A percentile compares a stretch with the other conserved stretches of the same genome.
These are phyloP conservation scores for Ariolimax columbianus DNA, from an alignment of 2,888 invertebrate species.

Conservation along the genomic window DNA sequence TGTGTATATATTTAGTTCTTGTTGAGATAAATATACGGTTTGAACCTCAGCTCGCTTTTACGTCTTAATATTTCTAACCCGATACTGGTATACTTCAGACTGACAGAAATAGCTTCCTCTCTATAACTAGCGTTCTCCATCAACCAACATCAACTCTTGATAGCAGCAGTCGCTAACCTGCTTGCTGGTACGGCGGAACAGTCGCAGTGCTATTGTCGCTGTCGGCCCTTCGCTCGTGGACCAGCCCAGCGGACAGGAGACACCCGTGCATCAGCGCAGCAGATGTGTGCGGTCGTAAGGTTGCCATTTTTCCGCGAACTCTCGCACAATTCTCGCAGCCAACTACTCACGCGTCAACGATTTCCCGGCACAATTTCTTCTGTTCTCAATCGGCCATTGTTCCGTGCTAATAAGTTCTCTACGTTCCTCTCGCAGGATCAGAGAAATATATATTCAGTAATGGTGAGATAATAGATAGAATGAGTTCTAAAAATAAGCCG, in stretches of 20 bases:
- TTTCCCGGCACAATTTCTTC: neutral
- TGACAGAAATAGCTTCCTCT: neutral
- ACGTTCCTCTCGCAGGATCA: too few species aligned
- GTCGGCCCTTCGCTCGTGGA: constrained; percentile 6
- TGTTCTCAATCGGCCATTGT: neutral
- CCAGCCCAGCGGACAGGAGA: constrained; percentile 16
- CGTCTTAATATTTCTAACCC: neutral
- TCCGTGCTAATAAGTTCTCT: too few species aligned
- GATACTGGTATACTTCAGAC: neutral
- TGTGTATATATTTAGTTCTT: neutral
- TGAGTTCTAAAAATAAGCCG: too few species aligned
- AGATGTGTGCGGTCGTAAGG: neutral
- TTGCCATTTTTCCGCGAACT: neutral
- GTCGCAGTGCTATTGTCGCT: neutral
- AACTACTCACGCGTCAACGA: constrained; percentile 2
- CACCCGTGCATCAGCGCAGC: neutral
- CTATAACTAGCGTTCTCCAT: too few species aligned
- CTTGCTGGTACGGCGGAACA: neutral
- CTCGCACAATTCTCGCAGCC: neutral
- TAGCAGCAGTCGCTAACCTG: neutral
- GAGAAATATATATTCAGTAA: too few species aligned
- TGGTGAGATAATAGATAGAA: too few species aligned
- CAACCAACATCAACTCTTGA: neutral
- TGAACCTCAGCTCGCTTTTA: neutral
- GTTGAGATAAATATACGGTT: neutral